Conservation (phyloP, 2,888 invertebrate species). For the Lypha dubia region DNA sequence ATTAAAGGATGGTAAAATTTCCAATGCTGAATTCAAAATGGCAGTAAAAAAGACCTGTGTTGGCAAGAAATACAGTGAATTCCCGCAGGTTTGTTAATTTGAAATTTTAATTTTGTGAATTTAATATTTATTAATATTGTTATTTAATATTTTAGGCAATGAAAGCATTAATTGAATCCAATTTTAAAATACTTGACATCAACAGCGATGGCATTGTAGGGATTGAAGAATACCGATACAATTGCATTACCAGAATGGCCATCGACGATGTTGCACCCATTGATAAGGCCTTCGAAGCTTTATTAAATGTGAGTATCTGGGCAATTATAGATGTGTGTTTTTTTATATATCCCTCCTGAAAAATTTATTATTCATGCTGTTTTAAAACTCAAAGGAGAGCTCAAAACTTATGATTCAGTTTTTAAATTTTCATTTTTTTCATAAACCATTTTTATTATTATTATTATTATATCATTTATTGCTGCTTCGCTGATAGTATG, state of each 20-base stretch:
- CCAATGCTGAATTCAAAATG: constrained; percentile 91
- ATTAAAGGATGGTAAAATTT: constrained; percentile 90
- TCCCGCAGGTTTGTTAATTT: constrained; percentile 86
- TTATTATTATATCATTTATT: too few species aligned
- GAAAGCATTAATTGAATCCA: constrained; percentile 93
- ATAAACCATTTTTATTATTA: too few species aligned
- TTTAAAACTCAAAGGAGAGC: too few species aligned
- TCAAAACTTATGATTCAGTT: too few species aligned
- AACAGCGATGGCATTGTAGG: constrained; percentile 92
- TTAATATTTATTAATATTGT: background rate
- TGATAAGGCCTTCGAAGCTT: constrained; percentile 90
- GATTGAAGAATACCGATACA: constrained; percentile 91
- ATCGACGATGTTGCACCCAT: constrained; percentile 90
- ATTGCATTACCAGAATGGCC: constrained; percentile 91
- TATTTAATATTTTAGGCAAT: constrained; percentile 85
- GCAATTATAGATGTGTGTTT: background rate
- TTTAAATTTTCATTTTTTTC: too few species aligned
- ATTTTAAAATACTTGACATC: constrained; percentile 91
- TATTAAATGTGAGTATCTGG: constrained; percentile 88
- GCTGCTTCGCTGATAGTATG: too few species aligned
- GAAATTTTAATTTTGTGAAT: background rate
- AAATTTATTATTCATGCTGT: too few species aligned
- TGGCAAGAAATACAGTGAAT: constrained; percentile 90
- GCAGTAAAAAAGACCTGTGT: constrained; percentile 92
- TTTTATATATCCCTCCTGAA: too few species aligned